phyloP scores from a whole-genome alignment of 2,797 vertebrate genomes.

The Morelia viridis region DNA sequence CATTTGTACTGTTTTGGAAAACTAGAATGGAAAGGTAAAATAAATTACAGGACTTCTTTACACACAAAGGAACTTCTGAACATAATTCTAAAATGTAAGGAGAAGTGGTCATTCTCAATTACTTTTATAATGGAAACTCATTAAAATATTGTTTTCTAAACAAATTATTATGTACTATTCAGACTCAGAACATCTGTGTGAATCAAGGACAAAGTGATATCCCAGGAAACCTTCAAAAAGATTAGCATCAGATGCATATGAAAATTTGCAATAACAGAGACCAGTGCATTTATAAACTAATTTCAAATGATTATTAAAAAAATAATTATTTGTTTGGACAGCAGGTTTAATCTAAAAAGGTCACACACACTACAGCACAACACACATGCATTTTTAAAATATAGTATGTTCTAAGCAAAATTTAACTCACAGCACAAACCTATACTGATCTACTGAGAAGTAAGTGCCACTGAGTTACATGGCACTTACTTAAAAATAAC shows the following conservation, averaged over 20 bases:
- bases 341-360: conserved; percentile 37
- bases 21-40: background rate
- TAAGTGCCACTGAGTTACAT: background rate
- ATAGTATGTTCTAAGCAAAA: background rate
- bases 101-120: background rate
- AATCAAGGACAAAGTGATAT: background rate
- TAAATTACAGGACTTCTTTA: background rate
- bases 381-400: conserved; percentile 44
- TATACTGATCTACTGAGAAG: conserved; percentile 2
- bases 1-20: background rate
- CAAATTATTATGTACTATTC: background rate
- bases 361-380: conserved; percentile 34
- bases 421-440: conserved; percentile 9
- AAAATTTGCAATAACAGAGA: background rate
- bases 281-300: background rate
- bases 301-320: conserved; percentile 21
- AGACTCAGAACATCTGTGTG: background rate
- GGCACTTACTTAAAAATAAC: background rate
- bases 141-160: background rate
- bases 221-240: background rate
- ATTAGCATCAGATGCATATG: background rate
- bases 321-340: conserved; percentile 6
- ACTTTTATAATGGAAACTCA: background rate
- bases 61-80: background rate
- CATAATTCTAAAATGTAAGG: background rate